A percentile compares a stretch with the other conserved stretches of the same genome.
Conservation (phyloP, 2,888 invertebrate genomes). For the Pandemis heparana region DNA sequence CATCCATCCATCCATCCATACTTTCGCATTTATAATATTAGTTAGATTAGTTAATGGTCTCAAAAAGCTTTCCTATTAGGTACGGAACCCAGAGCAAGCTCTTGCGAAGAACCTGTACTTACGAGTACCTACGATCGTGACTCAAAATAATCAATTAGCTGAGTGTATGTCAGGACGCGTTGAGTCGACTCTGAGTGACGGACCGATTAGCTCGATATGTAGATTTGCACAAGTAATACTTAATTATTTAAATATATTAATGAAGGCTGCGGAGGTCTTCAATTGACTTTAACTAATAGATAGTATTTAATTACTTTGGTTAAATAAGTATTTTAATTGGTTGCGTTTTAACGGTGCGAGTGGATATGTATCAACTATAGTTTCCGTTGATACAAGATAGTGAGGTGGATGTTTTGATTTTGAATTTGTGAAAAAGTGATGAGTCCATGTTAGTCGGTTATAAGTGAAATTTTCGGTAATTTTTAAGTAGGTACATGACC, state of each 20-base stretch:
- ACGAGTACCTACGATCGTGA: conserved; percentile 68
- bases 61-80: background rate
- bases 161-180: conserved; percentile 62
- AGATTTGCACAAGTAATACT: conserved; percentile 32
- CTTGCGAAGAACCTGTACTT: conserved; percentile 38
- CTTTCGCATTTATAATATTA: no score
- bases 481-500: no score
- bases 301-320: conserved; percentile 44
- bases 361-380: background rate
- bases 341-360: conserved; percentile 18
- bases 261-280: conserved; percentile 40
- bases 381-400: background rate
- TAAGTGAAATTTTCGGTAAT: no score
- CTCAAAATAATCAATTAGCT: conserved; percentile 78
- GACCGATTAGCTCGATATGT: conserved; percentile 45
- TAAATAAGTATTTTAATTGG: conserved; percentile 41
- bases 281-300: conserved; percentile 43
- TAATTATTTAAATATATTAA: conserved; percentile 43
- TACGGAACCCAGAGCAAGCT: conserved; percentile 33
- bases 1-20: no score
- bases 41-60: no score
- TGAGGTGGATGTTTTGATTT: no score
- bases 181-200: conserved; percentile 52
- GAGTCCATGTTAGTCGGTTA: no score
- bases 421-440: no score